Base-by-base conservation (phyloP, 2,888 invertebrate species). In the Ophonus ardosiacus region DNA sequence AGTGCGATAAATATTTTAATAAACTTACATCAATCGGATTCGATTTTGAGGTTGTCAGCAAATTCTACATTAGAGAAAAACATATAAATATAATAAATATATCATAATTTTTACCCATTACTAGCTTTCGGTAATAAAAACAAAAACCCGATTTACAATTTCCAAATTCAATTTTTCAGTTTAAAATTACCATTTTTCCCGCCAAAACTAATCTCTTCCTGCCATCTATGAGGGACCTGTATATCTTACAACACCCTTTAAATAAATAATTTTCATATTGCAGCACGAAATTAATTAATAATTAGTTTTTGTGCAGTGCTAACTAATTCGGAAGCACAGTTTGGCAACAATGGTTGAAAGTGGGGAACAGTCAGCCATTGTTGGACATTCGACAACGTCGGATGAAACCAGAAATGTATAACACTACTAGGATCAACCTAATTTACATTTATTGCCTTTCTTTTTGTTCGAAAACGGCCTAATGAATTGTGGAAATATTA, bases 371-470 rank as follows among this genome's bases (percentile, higher is more conserved):
- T 13, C 43, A 8, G 13, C 13, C 43, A 51, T 51, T 51, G 43
- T 51, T 51, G 43, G 4, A 51, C 5, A 31, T 6, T 51, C 43
- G 43, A 51, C 43, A 51, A 51, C 43, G 43, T 51, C 43, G 43
- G 43, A 51, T 51, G 43, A 51, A 51, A 51, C 43, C 43, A 51
- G 43, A 51, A 13, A 2, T 0, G 8, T 81, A 82, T 83, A 83
- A 83, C 83, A 83, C 83, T 83, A 83, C 83, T 76, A 83, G 83
- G 83, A 83, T 43, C 74, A 61, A 81, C 56, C 81, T 31, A 68
- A 18, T 59, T 21, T 65, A 81, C 81, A 81, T 65, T 81, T 81
- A 81, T 81, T 81, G 81, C 81, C 68, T 51, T 68, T 81, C 81
- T 7, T 63, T 59, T 61, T 68, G 51, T 56, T 81, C 81, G 65